phyloP scores from a whole-genome alignment of 2,888 invertebrate species.

The Agrotis ipsilon region DNA sequence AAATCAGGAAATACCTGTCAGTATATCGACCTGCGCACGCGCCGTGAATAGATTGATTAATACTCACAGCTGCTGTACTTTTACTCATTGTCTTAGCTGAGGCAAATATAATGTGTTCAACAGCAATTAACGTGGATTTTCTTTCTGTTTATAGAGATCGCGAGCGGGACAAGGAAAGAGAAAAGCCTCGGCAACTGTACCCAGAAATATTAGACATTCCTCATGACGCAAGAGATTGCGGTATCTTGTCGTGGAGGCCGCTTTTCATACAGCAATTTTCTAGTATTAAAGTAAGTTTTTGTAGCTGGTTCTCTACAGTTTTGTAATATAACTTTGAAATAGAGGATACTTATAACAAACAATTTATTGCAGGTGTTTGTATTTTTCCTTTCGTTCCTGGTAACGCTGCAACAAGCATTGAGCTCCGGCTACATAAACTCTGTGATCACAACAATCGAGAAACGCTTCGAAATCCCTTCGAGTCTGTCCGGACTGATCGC shows the following conservation, averaged over 20 bases:
- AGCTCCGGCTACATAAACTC: slow-evolving; percentile 98
- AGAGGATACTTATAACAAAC: slow-evolving; percentile 25
- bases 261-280: slow-evolving; percentile 96
- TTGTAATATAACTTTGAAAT: background rate
- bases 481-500: slow-evolving; percentile 98
- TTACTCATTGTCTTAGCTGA: slow-evolving; percentile 16
- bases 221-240: slow-evolving; percentile 95
- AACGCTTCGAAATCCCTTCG: slow-evolving; percentile 98
- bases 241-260: slow-evolving; percentile 96
- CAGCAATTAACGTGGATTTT: slow-evolving; percentile 32
- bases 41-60: slow-evolving; percentile 29
- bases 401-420: slow-evolving; percentile 97
- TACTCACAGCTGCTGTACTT: slow-evolving; percentile 35
- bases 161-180: slow-evolving; percentile 90
- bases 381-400: slow-evolving; percentile 96
- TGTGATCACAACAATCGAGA: slow-evolving; percentile 99
- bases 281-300: slow-evolving; percentile 94
- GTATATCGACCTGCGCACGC: slow-evolving; percentile 44
- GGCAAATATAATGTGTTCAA: slow-evolving; percentile 31
- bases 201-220: slow-evolving; percentile 92
- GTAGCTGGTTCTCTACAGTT: background rate
- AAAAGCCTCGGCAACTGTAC: slow-evolving; percentile 91
- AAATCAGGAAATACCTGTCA: slow-evolving; percentile 41
- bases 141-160: slow-evolving; percentile 81
- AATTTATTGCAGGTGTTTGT: slow-evolving; percentile 94